Percentiles rank a stretch among this genome's conserved stretches.
These are phyloP conservation scores for Ceratothoa steindachneri DNA, from an alignment of 2,888 invertebrate species.

Conservation along the genomic window DNA sequence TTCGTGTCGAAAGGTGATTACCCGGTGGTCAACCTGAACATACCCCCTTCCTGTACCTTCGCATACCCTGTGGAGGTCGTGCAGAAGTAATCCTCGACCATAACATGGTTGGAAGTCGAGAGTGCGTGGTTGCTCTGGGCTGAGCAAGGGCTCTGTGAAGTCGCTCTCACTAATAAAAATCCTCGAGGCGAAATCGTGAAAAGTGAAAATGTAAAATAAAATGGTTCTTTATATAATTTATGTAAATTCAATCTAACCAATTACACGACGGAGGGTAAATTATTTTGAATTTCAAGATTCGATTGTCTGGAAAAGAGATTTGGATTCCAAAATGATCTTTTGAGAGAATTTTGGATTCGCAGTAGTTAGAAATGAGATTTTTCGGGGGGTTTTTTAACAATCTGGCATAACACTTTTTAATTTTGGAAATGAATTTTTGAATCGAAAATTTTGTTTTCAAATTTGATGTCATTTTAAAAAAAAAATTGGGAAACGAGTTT, in stretches of 20 bases:
- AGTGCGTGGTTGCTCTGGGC: neutral
- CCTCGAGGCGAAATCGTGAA: neutral
- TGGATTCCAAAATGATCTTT: too few relatives aligned
- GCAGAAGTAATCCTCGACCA: too few relatives aligned
- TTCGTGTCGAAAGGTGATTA: neutral
- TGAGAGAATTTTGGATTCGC: too few relatives aligned
- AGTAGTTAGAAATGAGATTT: too few relatives aligned
- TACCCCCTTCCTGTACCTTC: neutral
- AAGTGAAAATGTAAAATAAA: neutral
- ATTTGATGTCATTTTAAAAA: too few relatives aligned
- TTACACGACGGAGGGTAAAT: neutral
- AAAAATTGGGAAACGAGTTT: too few relatives aligned
- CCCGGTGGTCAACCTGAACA: neutral
- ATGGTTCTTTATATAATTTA: neutral
- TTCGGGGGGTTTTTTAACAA: too few relatives aligned
- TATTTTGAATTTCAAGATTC: neutral
- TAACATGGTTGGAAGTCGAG: neutral
- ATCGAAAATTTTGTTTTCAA: too few relatives aligned
- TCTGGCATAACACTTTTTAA: too few relatives aligned
- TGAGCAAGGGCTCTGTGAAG: neutral
- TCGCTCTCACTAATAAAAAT: neutral
- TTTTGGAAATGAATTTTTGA: too few relatives aligned
- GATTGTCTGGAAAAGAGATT: too few relatives aligned
- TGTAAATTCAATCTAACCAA: conserved; percentile 7
- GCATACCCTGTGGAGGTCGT: neutral